Evolutionary conservation across 2,888 invertebrate genomes (phyloP).

Genomic region (Nephrocerus scutellatus): DNA sequence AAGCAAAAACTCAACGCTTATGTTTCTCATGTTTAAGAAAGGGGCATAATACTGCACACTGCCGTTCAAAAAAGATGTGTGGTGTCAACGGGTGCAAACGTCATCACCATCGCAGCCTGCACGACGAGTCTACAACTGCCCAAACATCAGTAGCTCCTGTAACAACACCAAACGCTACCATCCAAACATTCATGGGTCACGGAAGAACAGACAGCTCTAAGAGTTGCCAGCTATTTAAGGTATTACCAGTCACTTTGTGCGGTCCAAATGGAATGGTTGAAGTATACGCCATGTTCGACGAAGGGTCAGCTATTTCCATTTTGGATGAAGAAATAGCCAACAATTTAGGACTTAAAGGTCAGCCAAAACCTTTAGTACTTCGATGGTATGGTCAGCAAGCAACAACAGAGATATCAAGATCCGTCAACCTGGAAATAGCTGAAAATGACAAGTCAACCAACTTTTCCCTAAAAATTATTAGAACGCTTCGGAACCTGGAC

Average conservation of each 20-base stretch:
- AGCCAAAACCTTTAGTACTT: constrained; percentile 2
- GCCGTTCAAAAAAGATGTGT: background rate
- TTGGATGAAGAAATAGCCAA: constrained; percentile 7
- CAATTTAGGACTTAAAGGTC: constrained; percentile 2
- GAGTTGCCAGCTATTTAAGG: too few species aligned
- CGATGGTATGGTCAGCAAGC: constrained; percentile 8
- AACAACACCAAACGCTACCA: too few species aligned
- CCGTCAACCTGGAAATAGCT: background rate
- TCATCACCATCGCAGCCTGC: background rate
- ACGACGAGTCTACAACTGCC: too few species aligned
- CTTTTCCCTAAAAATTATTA: background rate
- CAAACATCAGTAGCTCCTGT: too few species aligned
- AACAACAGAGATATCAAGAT: background rate
- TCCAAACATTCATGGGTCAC: too few species aligned
- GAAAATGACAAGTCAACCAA: background rate
- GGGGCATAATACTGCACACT: too few species aligned
- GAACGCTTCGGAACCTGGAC: background rate
- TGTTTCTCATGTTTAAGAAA: too few species aligned
- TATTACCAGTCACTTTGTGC: constrained; percentile 7
- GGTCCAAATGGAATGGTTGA: background rate
- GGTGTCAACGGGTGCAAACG: background rate
- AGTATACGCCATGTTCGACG: constrained; percentile 8
- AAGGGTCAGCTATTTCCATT: constrained; percentile 10
- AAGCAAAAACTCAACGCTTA: too few species aligned
- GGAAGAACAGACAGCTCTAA: too few species aligned